Base-by-base conservation (phyloP, 1,140 invertebrate species). In the Fopius arisanus region DNA sequence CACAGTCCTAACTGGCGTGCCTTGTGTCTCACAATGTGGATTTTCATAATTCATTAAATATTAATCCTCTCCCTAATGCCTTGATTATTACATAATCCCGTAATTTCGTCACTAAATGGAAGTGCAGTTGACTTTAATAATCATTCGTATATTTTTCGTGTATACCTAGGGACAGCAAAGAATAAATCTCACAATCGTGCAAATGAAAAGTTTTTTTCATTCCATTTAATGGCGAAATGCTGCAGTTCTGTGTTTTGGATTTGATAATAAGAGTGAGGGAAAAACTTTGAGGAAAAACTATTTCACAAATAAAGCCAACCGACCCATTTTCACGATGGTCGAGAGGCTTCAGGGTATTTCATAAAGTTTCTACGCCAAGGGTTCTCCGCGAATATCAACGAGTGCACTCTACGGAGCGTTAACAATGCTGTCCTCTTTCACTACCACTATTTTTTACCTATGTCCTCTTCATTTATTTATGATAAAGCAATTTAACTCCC, bases 1-100 rank as follows among this genome's bases (percentile, higher is more conserved):
- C 82, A 84, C 82, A 83, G 83, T 81, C 80, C 80, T 82, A 83
- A 81, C 80, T 81, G 76, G 78, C 78, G 76, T 78, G 76, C 67
- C 67, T 12, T 78, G 72, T 81, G 71, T 77, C 70, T 69, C 79
- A 59, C 69, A 62, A 70, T 28, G 72, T 68, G 68, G 51, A 51
- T 75, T 67, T 51, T 28, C 40, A 21, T 31, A 12, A 29, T 63
- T 67, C 29, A 66, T 63, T 71, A 7, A 19, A 19, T 48, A 48
- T 59, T 63, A 12, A 26, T 37, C 29, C 23, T 63, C 63, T 21
- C 67, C 63, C 14, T 54, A 59, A 63, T 66, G 14, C 19, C 23
- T 41, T 72, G 41, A 66, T 51, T 54, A 19, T 19, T 23, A 19
- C 19, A 40, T 21, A 28, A 28, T 14, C 19, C 1, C 2, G 23